Percentiles rank a stretch among this genome's conserved stretches.
These are phyloP conservation scores for Phycodurus eques DNA, from an alignment of 2,113 vertebrate species.

Conservation along the genomic window DNA sequence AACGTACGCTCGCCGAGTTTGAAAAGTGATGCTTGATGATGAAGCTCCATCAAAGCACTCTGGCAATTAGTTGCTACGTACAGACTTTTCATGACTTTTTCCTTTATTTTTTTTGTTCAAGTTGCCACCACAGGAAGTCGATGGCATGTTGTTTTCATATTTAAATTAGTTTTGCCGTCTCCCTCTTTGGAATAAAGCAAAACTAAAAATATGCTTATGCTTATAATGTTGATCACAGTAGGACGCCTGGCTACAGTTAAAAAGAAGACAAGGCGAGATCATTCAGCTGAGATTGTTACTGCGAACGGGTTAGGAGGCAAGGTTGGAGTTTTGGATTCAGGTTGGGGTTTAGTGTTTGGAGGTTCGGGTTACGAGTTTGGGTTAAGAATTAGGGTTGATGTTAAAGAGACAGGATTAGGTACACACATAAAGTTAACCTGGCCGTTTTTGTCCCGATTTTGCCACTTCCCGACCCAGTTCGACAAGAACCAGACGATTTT, in stretches of 20 bases:
- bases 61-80: background rate
- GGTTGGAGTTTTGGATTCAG: too few species aligned
- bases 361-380: too few species aligned
- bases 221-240: background rate
- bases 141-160: background rate
- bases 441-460: too few species aligned
- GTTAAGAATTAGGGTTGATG: too few species aligned
- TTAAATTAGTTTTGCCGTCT: background rate
- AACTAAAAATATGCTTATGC: background rate
- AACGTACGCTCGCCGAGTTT: background rate
- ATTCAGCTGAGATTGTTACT: too few species aligned
- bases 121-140: background rate
- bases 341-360: too few species aligned
- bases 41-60: background rate
- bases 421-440: too few species aligned
- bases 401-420: too few species aligned
- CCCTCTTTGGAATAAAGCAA: background rate
- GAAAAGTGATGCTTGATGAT: background rate
- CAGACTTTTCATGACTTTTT: conserved; percentile 1
- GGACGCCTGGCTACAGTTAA: background rate
- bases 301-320: too few species aligned
- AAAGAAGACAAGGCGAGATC: too few species aligned
- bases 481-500: too few species aligned
- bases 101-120: conserved; percentile 29
- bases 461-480: too few species aligned